Base-by-base conservation (phyloP, 30 jellyfish, hydroid and myxozoan species). In the Hydractinia echinata region DNA sequence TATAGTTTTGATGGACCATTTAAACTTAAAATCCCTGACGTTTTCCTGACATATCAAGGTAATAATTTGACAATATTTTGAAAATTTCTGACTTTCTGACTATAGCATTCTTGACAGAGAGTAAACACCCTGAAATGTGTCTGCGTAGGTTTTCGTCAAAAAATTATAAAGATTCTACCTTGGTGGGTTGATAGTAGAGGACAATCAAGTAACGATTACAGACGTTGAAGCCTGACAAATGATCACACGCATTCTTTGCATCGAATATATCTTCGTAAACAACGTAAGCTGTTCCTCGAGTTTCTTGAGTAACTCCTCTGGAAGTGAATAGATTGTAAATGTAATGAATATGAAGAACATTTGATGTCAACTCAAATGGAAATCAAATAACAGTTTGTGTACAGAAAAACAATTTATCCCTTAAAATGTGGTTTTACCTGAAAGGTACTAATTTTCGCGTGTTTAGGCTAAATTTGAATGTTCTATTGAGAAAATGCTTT, bases 241-340 rank as follows among this genome's bases (percentile, higher is more conserved):
- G 96, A 81, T 91, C 98, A 72, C 98, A 91, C 30, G 98, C 98
- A 79, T 86, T 91, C 77, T 91, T 91, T 8, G 98, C 98, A 85
- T 91, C 98, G 83, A 91, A 91, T 48, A 91, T 91, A 83, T 91
- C 98, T 79, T 91, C 98, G 81, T 91, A 91, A 10, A 91, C 98
- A 73, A 91, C 96, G 78, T 91, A 91, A 30, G 96, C 98, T 51
- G 98, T 91, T 10, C 98, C 98, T 39, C 98, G 66, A 62, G 98
- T 91, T 68, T 91, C 98, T 53, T 82, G 72, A 30, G 98, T 91
- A 55, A 85, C 88, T 14, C 97, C 97, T 49, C 97, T 89, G 56
- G 8, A 19, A 79, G 16, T 30, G 44, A 30, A 30, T 2, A 30
- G 51, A 73, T 10, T 11, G 16, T 18, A 11, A 11, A 58, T 58